These are phyloP conservation scores for Girardinichthys multiradiatus DNA, from an alignment of 2,113 vertebrate species.

Conservation along the genomic window DNA sequence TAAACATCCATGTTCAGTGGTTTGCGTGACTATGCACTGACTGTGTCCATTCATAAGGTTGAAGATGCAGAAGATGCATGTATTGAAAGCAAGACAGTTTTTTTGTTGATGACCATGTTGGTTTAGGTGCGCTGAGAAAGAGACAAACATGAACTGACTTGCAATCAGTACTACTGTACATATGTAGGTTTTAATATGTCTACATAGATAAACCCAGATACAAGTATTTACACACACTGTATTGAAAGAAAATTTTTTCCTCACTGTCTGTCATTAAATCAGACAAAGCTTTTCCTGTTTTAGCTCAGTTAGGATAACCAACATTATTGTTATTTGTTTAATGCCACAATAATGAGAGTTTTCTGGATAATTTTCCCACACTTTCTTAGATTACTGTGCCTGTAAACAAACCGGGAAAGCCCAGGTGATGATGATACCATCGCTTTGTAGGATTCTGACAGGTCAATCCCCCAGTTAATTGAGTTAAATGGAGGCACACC, in stretches of 20 bases:
- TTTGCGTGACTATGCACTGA: constrained; percentile 30
- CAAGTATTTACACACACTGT: no score
- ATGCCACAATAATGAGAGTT: neutral
- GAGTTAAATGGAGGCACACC: no score
- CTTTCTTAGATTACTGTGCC: neutral
- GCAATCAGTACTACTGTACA: neutral
- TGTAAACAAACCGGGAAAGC: neutral
- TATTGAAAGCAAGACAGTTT: neutral
- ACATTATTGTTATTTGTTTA: neutral
- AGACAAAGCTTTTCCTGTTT: no score
- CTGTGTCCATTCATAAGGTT: constrained; percentile 44
- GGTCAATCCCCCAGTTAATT: no score
- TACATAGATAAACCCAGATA: no score
- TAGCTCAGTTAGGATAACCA: neutral
- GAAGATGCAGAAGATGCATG: constrained; percentile 7
- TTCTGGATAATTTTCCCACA: neutral
- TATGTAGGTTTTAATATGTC: neutral
- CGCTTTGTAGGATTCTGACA: neutral
- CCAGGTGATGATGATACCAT: neutral
- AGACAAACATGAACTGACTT: constrained; percentile 18
- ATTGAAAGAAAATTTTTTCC: no score
- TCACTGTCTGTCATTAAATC: no score
- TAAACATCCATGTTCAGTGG: constrained; percentile 45
- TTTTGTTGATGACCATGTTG: neutral
- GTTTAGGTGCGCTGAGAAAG: neutral